Evolutionary conservation across 2,888 invertebrate genomes (phyloP).

Genomic region (Chrysina gloriosa): DNA sequence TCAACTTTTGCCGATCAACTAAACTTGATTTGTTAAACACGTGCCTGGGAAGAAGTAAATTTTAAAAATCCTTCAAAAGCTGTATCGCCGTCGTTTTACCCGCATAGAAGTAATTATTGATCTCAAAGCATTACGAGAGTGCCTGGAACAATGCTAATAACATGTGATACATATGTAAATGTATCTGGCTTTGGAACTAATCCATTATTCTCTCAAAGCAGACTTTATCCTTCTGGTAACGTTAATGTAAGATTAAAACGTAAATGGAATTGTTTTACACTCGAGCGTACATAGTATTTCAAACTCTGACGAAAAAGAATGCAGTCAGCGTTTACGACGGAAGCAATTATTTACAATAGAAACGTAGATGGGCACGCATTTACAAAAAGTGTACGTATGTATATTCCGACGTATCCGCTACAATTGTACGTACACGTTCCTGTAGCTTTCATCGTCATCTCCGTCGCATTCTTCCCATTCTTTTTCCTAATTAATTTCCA

Average conservation of each 20-base stretch:
- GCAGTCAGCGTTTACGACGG: neutral
- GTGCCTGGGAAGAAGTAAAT: no score
- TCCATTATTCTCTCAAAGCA: neutral
- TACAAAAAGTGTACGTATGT: neutral
- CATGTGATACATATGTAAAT: no score
- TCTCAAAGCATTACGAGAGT: no score
- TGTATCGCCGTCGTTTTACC: no score
- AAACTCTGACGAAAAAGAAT: neutral
- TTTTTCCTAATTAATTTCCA: constrained; percentile 23
- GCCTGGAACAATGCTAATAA: no score
- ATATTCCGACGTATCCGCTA: neutral
- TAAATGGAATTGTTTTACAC: neutral
- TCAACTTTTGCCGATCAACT: no score
- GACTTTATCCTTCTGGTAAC: neutral
- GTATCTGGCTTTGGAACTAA: neutral
- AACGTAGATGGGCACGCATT: neutral
- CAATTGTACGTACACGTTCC: neutral
- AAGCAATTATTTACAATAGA: neutral
- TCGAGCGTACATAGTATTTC: neutral
- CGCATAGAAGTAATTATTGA: no score
- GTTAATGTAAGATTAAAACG: neutral
- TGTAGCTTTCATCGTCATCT: neutral
- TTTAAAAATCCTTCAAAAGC: no score
- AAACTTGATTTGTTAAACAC: no score
- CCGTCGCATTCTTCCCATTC: constrained; percentile 4